phyloP scores from a whole-genome alignment of 2,113 vertebrate species.

The Microcebus ravelobensis region DNA sequence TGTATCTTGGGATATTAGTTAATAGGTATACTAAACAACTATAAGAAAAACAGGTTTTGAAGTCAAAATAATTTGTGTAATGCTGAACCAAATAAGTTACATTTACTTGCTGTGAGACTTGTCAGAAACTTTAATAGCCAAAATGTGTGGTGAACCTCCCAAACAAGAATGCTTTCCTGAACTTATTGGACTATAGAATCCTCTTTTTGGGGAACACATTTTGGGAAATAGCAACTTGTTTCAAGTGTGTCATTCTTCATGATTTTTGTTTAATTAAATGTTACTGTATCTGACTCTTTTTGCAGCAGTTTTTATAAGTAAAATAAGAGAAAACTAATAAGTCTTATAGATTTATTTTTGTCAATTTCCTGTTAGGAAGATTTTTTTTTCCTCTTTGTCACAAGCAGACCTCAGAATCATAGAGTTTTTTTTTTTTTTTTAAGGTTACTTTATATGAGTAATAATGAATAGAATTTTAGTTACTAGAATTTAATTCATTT shows the following conservation, averaged over 20 bases:
- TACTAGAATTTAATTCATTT: not conserved
- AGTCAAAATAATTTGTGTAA: not conserved
- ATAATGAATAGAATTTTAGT: not conserved
- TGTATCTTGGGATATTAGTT: not conserved
- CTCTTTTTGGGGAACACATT: not conserved
- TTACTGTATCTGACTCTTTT: not conserved
- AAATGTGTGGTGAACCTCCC: not conserved
- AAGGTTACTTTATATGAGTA: not conserved
- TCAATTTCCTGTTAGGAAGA: not conserved
- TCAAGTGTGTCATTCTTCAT: not conserved
- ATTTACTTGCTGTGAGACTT: constrained; percentile 7
- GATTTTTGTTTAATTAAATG: not conserved
- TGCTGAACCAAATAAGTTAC: not conserved
- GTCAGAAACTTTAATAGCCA: not conserved
- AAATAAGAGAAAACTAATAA: constrained; percentile 20
- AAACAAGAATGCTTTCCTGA: not conserved
- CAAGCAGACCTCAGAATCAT: not conserved
- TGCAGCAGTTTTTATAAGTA: not conserved
- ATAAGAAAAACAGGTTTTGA: not conserved
- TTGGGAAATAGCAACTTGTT: not conserved
- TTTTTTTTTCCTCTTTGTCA: not conserved
- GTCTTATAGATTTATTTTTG: not conserved
- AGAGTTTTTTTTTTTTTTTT: not conserved
- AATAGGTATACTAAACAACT: not conserved
- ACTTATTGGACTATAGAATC: not conserved